phyloP scores from a whole-genome alignment of 2,113 vertebrate species.

The Ia io region DNA sequence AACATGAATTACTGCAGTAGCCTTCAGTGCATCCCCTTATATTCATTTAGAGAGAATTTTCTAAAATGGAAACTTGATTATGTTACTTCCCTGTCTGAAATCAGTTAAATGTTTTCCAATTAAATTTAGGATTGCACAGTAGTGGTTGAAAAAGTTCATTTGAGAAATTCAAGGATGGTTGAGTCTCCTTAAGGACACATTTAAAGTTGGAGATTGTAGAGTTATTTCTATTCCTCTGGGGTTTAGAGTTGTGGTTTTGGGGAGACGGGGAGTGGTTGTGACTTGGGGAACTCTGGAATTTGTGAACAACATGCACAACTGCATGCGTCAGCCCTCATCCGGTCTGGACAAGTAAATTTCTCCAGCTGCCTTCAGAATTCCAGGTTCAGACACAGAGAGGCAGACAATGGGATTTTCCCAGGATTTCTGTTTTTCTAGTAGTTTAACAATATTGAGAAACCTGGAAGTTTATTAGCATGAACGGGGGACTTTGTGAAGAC shows the following conservation, averaged over 20 bases:
- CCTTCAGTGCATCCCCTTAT: neutral
- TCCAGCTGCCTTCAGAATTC: neutral
- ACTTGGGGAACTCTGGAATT: neutral
- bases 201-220: neutral
- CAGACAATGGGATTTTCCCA: neutral
- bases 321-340: neutral
- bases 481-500: neutral
- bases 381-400: neutral
- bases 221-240: neutral
- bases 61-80: neutral
- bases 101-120: neutral
- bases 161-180: neutral
- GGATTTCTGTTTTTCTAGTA: neutral
- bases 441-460: neutral
- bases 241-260: neutral
- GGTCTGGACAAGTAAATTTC: neutral
- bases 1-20: neutral
- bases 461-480: neutral
- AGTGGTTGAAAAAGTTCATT: neutral
- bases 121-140: neutral
- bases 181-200: neutral
- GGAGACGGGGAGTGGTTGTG: rapidly evolving
- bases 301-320: neutral
- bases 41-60: neutral
- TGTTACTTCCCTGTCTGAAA: neutral